phyloP scores from a whole-genome alignment of 2,113 vertebrate genomes.

The Pseudonaja textilis region DNA sequence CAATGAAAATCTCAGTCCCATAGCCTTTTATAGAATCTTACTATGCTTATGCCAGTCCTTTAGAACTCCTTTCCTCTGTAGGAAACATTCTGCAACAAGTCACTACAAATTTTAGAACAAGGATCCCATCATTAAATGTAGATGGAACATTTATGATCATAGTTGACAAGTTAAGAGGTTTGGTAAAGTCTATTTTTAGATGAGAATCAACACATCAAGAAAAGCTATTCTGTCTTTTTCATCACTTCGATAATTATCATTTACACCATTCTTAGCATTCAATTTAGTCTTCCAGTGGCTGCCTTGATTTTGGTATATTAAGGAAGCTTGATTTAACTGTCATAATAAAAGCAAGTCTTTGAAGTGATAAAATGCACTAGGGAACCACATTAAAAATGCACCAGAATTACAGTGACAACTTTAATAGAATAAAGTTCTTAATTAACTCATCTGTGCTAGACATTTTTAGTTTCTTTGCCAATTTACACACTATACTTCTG shows the following conservation, averaged over 20 bases:
- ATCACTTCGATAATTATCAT: conserved; percentile 34
- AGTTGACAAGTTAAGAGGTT: not conserved
- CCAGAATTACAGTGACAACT: conserved; percentile 46
- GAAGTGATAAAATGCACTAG: conserved; percentile 48
- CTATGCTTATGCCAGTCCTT: not conserved
- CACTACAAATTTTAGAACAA: not conserved
- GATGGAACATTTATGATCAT: fast-evolving
- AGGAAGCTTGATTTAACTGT: conserved; percentile 47
- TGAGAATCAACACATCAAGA: conserved; percentile 20
- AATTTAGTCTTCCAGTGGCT: conserved; percentile 42
- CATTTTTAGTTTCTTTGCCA: conserved; percentile 34
- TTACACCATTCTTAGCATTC: conserved; percentile 24
- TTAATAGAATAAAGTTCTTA: conserved; percentile 46
- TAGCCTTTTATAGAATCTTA: not conserved
- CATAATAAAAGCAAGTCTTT: conserved; percentile 58
- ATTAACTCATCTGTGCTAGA: conserved; percentile 42
- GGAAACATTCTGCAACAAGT: not conserved
- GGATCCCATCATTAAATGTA: not conserved
- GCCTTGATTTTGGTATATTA: conserved; percentile 49
- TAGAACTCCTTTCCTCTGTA: not conserved
- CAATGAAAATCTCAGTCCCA: not conserved
- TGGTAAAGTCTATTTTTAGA: conserved; percentile 15
- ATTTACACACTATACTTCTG: conserved; percentile 32
- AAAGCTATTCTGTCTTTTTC: conserved; percentile 34
- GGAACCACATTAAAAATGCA: conserved; percentile 32